Conservation (phyloP, 2,797 vertebrate genomes). For the Xiphorhynchus erythropygius region DNA sequence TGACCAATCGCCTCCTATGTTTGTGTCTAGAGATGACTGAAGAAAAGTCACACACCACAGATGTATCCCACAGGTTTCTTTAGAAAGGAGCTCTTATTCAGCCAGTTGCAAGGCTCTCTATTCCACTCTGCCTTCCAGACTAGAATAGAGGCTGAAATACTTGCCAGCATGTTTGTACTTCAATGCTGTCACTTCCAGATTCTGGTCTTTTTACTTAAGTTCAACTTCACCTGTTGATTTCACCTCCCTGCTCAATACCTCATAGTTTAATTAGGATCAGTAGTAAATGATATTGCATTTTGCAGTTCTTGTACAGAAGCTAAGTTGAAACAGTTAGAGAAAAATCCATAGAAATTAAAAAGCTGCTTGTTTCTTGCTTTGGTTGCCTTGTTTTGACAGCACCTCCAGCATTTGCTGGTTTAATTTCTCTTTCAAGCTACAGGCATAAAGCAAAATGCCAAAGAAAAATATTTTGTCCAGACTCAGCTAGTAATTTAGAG, state of each 20-base stretch:
- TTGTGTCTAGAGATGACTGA: background rate
- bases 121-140: background rate
- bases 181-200: background rate
- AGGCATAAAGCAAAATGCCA: constrained; percentile 1
- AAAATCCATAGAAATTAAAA: constrained; percentile 24
- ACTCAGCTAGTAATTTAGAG: constrained; percentile 30
- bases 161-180: background rate
- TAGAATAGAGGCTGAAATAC: background rate
- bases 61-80: background rate
- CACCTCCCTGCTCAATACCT: background rate
- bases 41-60: background rate
- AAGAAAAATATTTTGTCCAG: constrained; percentile 41
- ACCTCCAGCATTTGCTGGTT: background rate
- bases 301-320: background rate
- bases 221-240: background rate
- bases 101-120: background rate
- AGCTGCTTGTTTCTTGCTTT: constrained; percentile 15
- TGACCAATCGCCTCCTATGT: accelerated
- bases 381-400: constrained; percentile 26
- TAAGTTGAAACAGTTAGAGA: background rate
- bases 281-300: background rate
- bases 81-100: background rate
- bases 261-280: background rate
- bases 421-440: constrained; percentile 24
- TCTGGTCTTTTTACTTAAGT: background rate